Base-by-base conservation (phyloP, 2,888 invertebrate genomes). In the Parasteatoda lunata region DNA sequence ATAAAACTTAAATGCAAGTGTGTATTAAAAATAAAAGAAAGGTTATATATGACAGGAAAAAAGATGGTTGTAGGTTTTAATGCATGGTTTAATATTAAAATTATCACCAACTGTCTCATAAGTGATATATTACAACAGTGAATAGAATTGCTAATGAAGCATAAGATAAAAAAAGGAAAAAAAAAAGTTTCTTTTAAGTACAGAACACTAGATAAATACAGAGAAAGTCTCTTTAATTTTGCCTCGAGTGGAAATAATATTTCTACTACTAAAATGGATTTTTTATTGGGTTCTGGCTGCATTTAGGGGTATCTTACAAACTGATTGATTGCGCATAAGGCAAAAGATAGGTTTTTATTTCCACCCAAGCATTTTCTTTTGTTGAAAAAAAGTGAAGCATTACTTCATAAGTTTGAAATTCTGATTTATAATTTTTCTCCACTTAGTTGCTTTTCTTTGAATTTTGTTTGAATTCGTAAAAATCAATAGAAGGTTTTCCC, bases 221-320 rank as follows among this genome's bases (percentile, higher is more conserved):
- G 66, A 51, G 66, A 66, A 45, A 6, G 71, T 15, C 64, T 73
- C 73, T 73, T 80, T 80, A 80, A 80, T 80, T 80, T 80, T 48
- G 66, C n/a, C 45, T 73, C 66, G 72, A 72, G 65, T 80, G 65
- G 65, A 80, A 80, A 80, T 73, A 71, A 80, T 73, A 80, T 80
- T 80, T 80, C 65, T 72, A 73, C 65, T 30, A 73, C 49, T 66
- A 54, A 45, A 73, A 49, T 80, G 48, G 47, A 30, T 79, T 71
- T 64, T 66, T 79, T 79, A 70, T 47, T 59, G 79, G 49, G 65
- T 75, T 64, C 47, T 59, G 45, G 48, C 64, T 49, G 65, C 47
- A 47, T 30, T 30, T 15, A 30, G 30, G 45, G 72, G 54, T 54
- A 54, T 47, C 52, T 52, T 48, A 15, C 64, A 65, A 71, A 64